A percentile compares a stretch with the other conserved stretches of the same genome.
These are phyloP conservation scores for Chymomyza fuscimana DNA, from an alignment of 2,888 invertebrate genomes.

Conservation along the genomic window DNA sequence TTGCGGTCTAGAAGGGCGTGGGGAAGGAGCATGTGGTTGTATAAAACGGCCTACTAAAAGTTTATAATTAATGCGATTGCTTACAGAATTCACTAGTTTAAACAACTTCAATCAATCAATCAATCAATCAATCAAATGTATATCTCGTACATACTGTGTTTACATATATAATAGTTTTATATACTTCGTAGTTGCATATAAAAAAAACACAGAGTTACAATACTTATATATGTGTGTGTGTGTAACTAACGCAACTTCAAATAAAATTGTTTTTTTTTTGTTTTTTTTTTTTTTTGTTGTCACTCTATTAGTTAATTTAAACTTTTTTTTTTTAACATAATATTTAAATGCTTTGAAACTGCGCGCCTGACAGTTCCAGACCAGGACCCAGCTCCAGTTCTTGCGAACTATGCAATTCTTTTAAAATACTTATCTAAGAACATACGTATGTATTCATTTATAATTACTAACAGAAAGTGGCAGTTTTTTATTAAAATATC, in stretches of 20 bases:
- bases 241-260: too few species aligned
- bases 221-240: slow-evolving; percentile 59
- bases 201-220: slow-evolving; percentile 48
- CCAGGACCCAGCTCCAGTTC: too few species aligned
- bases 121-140: slow-evolving; percentile 15
- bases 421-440: background rate
- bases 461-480: slow-evolving; percentile 41
- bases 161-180: background rate
- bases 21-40: slow-evolving; percentile 22
- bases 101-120: slow-evolving; percentile 9
- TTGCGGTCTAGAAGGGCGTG: background rate
- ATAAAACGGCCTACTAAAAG: slow-evolving; percentile 62
- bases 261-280: too few species aligned
- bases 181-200: background rate
- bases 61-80: slow-evolving; percentile 63
- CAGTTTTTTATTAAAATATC: slow-evolving; percentile 38
- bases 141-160: background rate
- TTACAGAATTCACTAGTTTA: slow-evolving; percentile 52
- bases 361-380: too few species aligned
- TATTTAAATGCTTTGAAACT: too few species aligned
- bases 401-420: too few species aligned
- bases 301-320: too few species aligned
- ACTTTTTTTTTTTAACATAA: too few species aligned
- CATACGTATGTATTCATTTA: slow-evolving; percentile 1
- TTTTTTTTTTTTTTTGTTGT: too few species aligned